A percentile compares a stretch with the other conserved stretches of the same genome.
Conservation (phyloP, 2,113 vertebrate species). For the Litocranius walleri region DNA sequence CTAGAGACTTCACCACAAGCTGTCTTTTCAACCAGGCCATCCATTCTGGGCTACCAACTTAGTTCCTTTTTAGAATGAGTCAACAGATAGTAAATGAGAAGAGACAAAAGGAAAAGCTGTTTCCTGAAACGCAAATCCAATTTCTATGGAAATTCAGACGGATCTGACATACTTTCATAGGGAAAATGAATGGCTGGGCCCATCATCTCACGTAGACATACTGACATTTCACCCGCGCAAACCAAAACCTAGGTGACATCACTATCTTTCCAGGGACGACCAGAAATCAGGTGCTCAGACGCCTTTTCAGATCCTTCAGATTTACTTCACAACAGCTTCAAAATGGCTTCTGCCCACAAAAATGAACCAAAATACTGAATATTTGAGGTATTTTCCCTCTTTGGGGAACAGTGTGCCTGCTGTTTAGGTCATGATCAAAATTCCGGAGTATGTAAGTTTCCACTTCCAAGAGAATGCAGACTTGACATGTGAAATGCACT, state of each 20-base stretch:
- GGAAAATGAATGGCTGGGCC: too few relatives aligned
- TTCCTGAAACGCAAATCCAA: slow-evolving; percentile 25
- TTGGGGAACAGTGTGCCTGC: not conserved
- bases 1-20: not conserved
- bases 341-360: not conserved
- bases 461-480: not conserved
- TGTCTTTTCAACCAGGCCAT: not conserved
- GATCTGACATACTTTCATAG: not conserved
- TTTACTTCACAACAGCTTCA: not conserved
- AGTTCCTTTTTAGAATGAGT: slow-evolving; percentile 50
- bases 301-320: not conserved
- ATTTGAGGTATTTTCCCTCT: not conserved
- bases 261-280: not conserved
- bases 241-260: not conserved
- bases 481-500: slow-evolving; percentile 8
- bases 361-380: not conserved
- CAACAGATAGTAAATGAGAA: slow-evolving; percentile 7
- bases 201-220: not conserved
- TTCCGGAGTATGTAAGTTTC: not conserved
- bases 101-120: not conserved
- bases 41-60: not conserved
- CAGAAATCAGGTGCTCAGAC: not conserved
- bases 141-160: slow-evolving; percentile 38
- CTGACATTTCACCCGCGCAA: not conserved
- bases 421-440: not conserved